Percentiles rank a stretch among this genome's conserved stretches.
Conservation (phyloP, 1,140 invertebrate genomes). For the Laupala kohalensis region DNA sequence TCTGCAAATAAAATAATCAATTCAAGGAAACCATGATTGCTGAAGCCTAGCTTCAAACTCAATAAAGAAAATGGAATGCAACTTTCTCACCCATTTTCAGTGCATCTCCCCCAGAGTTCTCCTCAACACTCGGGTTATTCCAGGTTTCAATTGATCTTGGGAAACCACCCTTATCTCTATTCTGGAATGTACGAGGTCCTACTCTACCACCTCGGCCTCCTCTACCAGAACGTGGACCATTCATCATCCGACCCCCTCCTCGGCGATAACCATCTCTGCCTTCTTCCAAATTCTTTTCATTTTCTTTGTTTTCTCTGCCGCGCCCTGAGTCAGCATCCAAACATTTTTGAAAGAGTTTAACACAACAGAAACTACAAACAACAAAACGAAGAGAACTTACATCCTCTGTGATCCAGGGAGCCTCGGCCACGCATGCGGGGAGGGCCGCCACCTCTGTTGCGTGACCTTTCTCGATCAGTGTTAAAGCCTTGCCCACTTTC, state of each 20-base stretch:
- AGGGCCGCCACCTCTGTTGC: conserved; percentile 29
- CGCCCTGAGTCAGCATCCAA: conserved; percentile 26
- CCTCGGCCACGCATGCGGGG: conserved; percentile 33
- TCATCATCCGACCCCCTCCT: conserved; percentile 30
- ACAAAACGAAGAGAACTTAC: conserved; percentile 22
- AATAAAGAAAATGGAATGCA: background rate
- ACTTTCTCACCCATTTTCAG: conserved; percentile 27
- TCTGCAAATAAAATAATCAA: conserved; percentile 1
- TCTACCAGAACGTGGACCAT: conserved; percentile 29
- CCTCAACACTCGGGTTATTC: conserved; percentile 30
- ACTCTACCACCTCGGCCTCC: conserved; percentile 39
- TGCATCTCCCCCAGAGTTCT: conserved; percentile 22
- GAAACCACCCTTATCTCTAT: conserved; percentile 27
- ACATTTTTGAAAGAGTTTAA: too few relatives aligned
- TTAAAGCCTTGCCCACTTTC: conserved; percentile 11
- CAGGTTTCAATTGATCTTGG: conserved; percentile 33
- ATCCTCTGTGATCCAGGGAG: conserved; percentile 33
- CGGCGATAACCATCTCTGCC: conserved; percentile 29
- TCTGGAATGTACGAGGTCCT: conserved; percentile 35
- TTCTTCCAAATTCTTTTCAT: conserved; percentile 39
- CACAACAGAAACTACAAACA: background rate
- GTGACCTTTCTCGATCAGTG: conserved; percentile 18
- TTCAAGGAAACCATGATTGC: background rate
- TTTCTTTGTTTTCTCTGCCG: conserved; percentile 45
- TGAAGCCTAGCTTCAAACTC: background rate